Evolutionary conservation across 2,888 invertebrate genomes (phyloP).

Genomic region (Venusia cambrica): DNA sequence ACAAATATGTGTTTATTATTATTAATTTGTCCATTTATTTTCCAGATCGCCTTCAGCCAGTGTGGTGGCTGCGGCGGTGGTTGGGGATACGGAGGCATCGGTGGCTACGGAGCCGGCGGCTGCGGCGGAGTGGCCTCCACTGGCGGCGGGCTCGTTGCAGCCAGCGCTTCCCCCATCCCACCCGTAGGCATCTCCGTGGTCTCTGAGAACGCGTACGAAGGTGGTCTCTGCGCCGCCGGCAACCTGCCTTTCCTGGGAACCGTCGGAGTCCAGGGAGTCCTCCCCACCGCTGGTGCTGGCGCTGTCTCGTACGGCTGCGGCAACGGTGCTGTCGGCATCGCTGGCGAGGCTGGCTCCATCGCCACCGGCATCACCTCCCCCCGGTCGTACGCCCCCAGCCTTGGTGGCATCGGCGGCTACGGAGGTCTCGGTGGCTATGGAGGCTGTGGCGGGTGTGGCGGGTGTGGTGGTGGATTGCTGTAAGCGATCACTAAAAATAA

Average conservation of each 20-base stretch:
- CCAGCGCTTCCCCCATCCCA: constrained; percentile 37
- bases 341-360: constrained; percentile 26
- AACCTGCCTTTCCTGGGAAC: constrained; percentile 44
- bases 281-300: constrained; percentile 38
- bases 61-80: no score
- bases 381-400: constrained; percentile 21
- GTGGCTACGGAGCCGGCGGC: no score
- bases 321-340: constrained; percentile 27
- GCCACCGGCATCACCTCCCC: constrained; percentile 19
- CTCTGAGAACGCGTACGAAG: constrained; percentile 46
- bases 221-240: constrained; percentile 40
- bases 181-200: constrained; percentile 42
- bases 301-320: constrained; percentile 37
- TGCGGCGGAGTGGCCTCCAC: no score
- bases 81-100: no score
- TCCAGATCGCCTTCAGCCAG: no score
- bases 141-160: no score
- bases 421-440: constrained; percentile 10
- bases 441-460: constrained; percentile 11
- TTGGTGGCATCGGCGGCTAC: constrained; percentile 15
- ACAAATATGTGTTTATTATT: no score
- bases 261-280: constrained; percentile 39
- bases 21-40: no score
- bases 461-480: no score
- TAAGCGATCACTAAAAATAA: no score